Base-by-base conservation (phyloP, 2,113 vertebrate genomes). In the pig (Sus scrofa) region DNA sequence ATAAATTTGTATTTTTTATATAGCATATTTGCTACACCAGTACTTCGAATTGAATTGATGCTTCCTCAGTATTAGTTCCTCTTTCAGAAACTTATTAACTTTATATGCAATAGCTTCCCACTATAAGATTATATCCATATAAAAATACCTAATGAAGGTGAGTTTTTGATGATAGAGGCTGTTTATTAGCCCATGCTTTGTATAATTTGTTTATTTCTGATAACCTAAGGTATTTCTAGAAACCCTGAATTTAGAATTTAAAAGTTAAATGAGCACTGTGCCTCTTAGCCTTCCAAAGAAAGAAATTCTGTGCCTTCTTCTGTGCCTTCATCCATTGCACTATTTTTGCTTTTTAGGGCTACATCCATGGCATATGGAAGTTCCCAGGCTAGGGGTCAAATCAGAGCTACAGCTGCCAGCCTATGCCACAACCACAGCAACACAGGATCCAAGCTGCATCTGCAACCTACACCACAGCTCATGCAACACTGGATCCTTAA, bases 191-290 rank as follows among this genome's bases (percentile, higher is more conserved):
- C 14, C 19, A 5, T 34, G n/a, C 26, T 73, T 91, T 26, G 15
- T 82, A 13, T 86, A 34, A 74, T 39, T 89, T 93, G 18, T 81
- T 96, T 32, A 75, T 94, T 84, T 96, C 24, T 84, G 27, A 87
- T 91, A 82, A 88, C 62, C 37, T 34, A 67, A 90, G 27, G 30
- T 89, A 82, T 81, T 96, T 94, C 30, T 95, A 85, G 70, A 94
- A 74, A 73, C 54, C 15, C 65, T 78, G 19, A 15, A 56, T 78
- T 30, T 89, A 54, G 20, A 56, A 75, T 91, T 70, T 87, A 93
- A 95, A 75, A 91, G 39, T 88, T 70, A 86, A 93, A 63, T 74
- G 73, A 95, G 18, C 32, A 34, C 50, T 50, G 20, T 58, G 44
- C 44, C 16, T 83, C 78, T 94, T 78, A 97, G 39, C 19, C 50